Conservation (phyloP, 2,113 vertebrate species). For the Nerophis lumbriciformis region DNA sequence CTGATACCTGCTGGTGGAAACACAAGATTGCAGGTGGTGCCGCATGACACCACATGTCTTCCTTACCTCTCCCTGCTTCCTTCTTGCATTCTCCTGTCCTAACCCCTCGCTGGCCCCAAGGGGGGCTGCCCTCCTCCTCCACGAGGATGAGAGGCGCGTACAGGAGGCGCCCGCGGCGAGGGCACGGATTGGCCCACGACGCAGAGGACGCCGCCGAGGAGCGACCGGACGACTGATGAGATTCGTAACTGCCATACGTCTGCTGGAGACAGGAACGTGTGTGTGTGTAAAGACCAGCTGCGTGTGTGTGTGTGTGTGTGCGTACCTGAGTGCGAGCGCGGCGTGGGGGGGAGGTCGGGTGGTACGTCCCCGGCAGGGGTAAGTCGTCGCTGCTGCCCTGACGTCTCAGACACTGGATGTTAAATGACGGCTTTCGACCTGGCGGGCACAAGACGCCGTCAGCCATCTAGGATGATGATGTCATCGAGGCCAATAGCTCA, state of each 20-base stretch:
- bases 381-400: constrained; percentile 86
- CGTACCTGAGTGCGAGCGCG: constrained; percentile 60
- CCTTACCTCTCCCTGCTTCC: constrained; percentile 45
- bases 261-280: constrained; percentile 2
- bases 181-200: constrained; percentile 79
- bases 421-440: constrained; percentile 84
- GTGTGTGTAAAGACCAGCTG: neutral
- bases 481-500: constrained; percentile 23
- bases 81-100: constrained; percentile 29
- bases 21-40: neutral
- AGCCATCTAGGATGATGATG: neutral
- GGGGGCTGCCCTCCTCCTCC: constrained; percentile 66
- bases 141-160: constrained; percentile 85
- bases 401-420: constrained; percentile 85
- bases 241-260: constrained; percentile 52
- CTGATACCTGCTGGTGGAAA: constrained; percentile 39
- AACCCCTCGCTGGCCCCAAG: constrained; percentile 38
- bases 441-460: neutral
- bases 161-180: constrained; percentile 76
- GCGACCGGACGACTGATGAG: constrained; percentile 46
- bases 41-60: neutral
- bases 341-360: constrained; percentile 70
- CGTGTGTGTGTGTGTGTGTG: constrained; percentile 5
- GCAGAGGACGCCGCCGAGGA: constrained; percentile 62
- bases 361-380: constrained; percentile 87